These are phyloP conservation scores for Vidua macroura DNA, from an alignment of 2,113 vertebrate species.

Conservation along the genomic window DNA sequence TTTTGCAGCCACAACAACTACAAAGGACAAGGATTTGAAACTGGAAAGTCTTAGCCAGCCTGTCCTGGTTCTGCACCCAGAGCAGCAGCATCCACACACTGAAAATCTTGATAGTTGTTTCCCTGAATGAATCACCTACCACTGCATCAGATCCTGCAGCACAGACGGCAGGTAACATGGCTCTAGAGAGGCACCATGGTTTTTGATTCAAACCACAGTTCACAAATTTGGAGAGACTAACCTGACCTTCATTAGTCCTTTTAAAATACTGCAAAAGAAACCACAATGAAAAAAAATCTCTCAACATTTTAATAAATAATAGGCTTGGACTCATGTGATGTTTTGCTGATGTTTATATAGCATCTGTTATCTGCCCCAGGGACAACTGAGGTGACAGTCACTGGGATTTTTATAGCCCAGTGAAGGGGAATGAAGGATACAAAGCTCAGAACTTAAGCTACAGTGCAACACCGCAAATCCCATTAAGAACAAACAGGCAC, in stretches of 20 bases:
- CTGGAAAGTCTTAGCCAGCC: background rate
- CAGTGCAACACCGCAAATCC: background rate
- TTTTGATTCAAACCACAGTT: background rate
- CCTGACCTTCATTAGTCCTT: background rate
- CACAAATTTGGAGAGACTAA: background rate
- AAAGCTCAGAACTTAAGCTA: background rate
- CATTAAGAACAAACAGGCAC: background rate
- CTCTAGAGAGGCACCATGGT: fast-evolving
- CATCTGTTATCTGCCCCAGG: background rate
- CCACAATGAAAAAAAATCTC: background rate
- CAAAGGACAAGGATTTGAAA: background rate
- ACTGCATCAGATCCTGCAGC: background rate
- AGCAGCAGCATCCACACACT: background rate
- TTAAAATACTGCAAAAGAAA: background rate
- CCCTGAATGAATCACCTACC: background rate
- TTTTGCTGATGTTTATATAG: background rate
- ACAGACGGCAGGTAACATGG: background rate
- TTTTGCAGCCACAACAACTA: background rate
- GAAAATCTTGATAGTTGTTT: fast-evolving
- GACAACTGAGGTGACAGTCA: background rate
- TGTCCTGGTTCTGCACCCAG: background rate
- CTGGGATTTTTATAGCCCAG: background rate
- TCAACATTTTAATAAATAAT: background rate
- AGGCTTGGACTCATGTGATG: background rate
- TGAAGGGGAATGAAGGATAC: background rate